Conservation (phyloP, 2,888 invertebrate species). For the Polydrusus tereticollis region DNA sequence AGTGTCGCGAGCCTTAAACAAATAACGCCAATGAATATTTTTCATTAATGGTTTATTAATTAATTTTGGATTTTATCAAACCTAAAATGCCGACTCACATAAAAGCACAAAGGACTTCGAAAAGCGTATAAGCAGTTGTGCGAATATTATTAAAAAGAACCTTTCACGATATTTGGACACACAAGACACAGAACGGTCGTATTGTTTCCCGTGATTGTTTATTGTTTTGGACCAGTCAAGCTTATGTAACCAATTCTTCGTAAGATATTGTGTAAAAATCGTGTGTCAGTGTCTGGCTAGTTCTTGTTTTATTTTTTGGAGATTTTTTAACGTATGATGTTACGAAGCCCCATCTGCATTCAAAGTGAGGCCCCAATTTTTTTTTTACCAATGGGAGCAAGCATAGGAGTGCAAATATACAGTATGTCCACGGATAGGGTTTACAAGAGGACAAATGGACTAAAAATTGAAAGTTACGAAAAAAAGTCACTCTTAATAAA, state of each 20-base stretch:
- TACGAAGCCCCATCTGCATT: not conserved
- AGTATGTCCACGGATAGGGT: too few species aligned
- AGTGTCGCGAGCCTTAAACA: not conserved
- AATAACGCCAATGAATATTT: not conserved
- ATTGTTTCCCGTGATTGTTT: constrained; percentile 45
- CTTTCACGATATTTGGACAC: constrained; percentile 47
- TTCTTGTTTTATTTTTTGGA: constrained; percentile 20
- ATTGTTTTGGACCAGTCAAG: constrained; percentile 46
- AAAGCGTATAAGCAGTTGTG: constrained; percentile 38
- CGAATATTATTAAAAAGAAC: constrained; percentile 44
- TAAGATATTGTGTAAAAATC: constrained; percentile 41
- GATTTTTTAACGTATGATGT: not conserved
- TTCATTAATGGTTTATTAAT: constrained; percentile 4
- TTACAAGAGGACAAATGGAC: too few species aligned
- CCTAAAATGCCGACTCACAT: constrained; percentile 29
- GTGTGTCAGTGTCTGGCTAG: constrained; percentile 21
- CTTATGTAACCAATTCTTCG: constrained; percentile 45
- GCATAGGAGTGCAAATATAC: too few species aligned
- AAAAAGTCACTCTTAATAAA: too few species aligned
- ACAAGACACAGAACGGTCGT: constrained; percentile 37
- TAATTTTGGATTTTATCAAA: not conserved
- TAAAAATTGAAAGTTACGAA: too few species aligned
- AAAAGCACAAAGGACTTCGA: constrained; percentile 36
- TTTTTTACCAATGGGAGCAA: too few species aligned
- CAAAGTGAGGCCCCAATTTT: too few species aligned